A percentile compares a stretch with the other conserved stretches of the same genome.
Evolutionary conservation across 1,140 invertebrate species (phyloP).

Genomic region (Nasonia longicornis): DNA sequence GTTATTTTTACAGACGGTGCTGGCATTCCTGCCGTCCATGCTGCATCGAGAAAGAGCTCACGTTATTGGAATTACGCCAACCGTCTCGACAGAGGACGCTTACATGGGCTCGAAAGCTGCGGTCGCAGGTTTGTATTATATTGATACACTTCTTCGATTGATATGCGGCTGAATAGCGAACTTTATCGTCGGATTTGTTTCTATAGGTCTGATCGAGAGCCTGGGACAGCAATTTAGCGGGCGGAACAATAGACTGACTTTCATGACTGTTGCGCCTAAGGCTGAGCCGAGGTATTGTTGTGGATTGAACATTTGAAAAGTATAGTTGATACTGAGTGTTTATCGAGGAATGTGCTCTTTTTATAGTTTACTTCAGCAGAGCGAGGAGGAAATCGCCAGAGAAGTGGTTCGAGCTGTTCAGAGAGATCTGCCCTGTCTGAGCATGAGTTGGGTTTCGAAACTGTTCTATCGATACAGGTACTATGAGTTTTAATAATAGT

Average conservation of each 20-base stretch:
- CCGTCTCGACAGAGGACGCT: constrained; percentile 55
- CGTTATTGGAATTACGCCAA: constrained; percentile 63
- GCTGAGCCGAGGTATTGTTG: constrained; percentile 52
- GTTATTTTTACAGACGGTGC: constrained; percentile 57
- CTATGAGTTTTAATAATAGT: not conserved
- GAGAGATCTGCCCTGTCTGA: constrained; percentile 56
- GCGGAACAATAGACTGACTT: constrained; percentile 54
- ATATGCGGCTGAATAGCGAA: too few species aligned
- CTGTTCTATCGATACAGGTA: constrained; percentile 59
- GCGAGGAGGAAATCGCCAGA: constrained; percentile 57
- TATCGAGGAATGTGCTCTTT: constrained; percentile 20
- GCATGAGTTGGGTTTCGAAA: constrained; percentile 54
- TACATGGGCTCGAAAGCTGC: constrained; percentile 61
- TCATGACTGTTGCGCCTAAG: constrained; percentile 60
- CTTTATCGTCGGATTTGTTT: not conserved
- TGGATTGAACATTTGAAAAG: not conserved
- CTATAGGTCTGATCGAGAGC: constrained; percentile 61
- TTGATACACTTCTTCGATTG: constrained; percentile 28
- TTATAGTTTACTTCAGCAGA: constrained; percentile 49
- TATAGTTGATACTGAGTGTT: too few species aligned
- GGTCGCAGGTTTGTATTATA: constrained; percentile 50
- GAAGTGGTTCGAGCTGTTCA: constrained; percentile 59
- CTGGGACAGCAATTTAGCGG: constrained; percentile 56
- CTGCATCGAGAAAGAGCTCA: constrained; percentile 54
- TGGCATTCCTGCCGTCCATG: constrained; percentile 63